Evolutionary conservation across 37 sponge, comb jelly and placozoan species (phyloP).

Genomic region (Beroe forskalii): DNA sequence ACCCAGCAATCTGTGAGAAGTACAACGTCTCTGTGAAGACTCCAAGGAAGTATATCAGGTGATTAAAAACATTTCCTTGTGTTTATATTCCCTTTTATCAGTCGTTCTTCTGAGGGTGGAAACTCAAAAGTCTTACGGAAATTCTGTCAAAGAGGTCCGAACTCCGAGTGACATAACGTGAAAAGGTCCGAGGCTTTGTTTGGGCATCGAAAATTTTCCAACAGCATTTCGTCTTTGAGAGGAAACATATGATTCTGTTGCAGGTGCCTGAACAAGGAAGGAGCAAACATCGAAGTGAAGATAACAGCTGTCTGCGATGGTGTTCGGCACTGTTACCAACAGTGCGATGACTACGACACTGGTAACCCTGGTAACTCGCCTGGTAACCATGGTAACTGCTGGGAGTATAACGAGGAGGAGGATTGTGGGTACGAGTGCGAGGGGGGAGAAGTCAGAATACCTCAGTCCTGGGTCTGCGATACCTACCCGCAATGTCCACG

Average conservation of each 20-base stretch:
- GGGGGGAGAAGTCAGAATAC: neutral
- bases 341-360: neutral
- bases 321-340: neutral
- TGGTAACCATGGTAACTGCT: neutral
- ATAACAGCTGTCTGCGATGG: neutral
- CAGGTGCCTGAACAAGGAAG: slow-evolving; percentile 12
- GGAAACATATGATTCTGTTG: too few species aligned
- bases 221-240: too few species aligned
- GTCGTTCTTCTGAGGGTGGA: too few species aligned
- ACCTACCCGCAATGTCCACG: slow-evolving; percentile 44
- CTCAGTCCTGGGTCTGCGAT: slow-evolving; percentile 2
- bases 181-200: too few species aligned
- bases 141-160: too few species aligned
- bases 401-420: slow-evolving; percentile 3
- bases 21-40: neutral
- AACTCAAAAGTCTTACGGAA: too few species aligned
- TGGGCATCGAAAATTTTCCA: too few species aligned
- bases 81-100: too few species aligned
- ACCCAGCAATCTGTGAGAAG: neutral
- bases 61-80: too few species aligned
- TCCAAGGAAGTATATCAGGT: slow-evolving; percentile 34
- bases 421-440: neutral
- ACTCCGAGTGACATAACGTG: too few species aligned
- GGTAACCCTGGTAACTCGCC: too few species aligned
- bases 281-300: neutral